Base-by-base conservation (phyloP, 2,888 invertebrate species). In the Callyntrura sp. region DNA sequence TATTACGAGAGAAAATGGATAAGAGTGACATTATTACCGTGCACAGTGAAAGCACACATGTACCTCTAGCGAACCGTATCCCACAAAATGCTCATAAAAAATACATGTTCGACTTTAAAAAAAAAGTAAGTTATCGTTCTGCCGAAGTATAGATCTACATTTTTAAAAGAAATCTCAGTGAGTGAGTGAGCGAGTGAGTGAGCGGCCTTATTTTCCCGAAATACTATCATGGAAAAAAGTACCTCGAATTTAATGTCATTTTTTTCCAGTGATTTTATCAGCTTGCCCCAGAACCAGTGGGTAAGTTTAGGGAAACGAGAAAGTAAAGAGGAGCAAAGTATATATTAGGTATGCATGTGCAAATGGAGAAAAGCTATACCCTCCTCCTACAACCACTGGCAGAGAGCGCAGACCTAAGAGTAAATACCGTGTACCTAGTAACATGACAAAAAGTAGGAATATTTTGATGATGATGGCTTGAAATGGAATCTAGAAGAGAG, bases 401-500 rank as follows among this genome's bases (percentile, higher is more conserved):
- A 51, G 1, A 57, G n/a, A n/a, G n/a, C n/a, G 57, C 57, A 17
- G 17, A n/a, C 57, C 17, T 57, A 57, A 6, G n/a, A 57, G 17
- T 57, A 57, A 68, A 25, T 68, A 68, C 68, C n/a, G 55, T 57
- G 55, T 78, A 35, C 78, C 48, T 48, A 48, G 48, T 14, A 48
- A 48, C 23, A 25, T 25, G 76, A 51, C 51, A 35, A 78, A 9
- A 60, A 45, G 43, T 11, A 62, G 60, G 60, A 60, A 17, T 20
- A 43, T 45, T 4, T 60, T 60, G 60, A 55, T 60, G 79, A 81
- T 60, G 60, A 81, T 81, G 81, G 81, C 81, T 81, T 81, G 81
- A 81, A 81, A 81, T 81, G 81, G 81, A 81, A 81, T 81, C 81
- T 81, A 85, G 84, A 85, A 70, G 35, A 85, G 84, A 76, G 85